Evolutionary conservation across 1,140 invertebrate species (phyloP), one percentile per base, ranked within the genome.

Genomic region (Formica exsecta): DNA sequence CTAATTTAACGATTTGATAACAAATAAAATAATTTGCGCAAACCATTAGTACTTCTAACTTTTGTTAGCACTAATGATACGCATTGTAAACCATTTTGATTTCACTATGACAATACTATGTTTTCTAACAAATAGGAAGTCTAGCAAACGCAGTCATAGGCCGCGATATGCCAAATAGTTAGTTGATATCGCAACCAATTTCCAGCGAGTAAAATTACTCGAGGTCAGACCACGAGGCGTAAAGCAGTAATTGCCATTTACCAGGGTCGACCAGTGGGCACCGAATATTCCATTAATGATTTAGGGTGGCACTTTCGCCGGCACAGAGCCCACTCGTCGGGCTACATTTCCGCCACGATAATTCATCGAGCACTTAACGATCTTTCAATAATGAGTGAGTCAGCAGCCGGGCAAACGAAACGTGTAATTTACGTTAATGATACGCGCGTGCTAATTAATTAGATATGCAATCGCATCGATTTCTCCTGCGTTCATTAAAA

Each of bases 161-260:
- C 41, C 61, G 61, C 13, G 57, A 22, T 13, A 22, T 13, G 64
- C 51, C 54, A 74, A 79, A 66, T 89, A 86, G 75, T 81, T 89
- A 76, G 88, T 86, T 83, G 71, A 76, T 89, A 89, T 89, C 85
- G 77, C 87, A 64, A 86, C 76, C 87, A 89, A 89, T 89, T 89
- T 89, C 73, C 65, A 89, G 61, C 74, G 87, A 89, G 87, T 86
- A 89, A 89, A 89, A 89, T 89, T 89, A 89, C 88, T 89, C 88
- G 88, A 89, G 86, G 88, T 88, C 87, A 83, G 88, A 88, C 88
- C 87, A 54, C 87, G 76, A 86, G 87, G 88, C 87, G 88, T 89
- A 89, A 89, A 89, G 88, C 88, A 89, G 88, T 89, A 89, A 89
- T 89, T 89, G 88, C 88, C 88, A 89, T 89, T 89, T 89, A 89